Evolutionary conservation across 2,113 vertebrate species (phyloP).

Genomic region (Mormoops blainvillei): DNA sequence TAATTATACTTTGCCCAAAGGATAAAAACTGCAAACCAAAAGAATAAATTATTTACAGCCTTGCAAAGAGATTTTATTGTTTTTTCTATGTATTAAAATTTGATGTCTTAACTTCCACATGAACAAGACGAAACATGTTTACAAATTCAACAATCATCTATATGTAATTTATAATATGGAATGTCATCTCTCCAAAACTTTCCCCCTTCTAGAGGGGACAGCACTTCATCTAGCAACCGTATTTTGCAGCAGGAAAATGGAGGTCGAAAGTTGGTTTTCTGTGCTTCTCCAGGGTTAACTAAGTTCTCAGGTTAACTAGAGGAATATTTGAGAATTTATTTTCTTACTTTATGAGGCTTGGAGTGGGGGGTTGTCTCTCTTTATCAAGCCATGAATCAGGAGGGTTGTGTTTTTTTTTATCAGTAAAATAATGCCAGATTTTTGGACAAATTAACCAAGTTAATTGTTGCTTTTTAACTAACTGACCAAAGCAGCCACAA

Average conservation of each 20-base stretch:
- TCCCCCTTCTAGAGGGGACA: neutral
- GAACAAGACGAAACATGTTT: neutral
- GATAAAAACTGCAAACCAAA: constrained; percentile 35
- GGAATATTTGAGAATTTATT: neutral
- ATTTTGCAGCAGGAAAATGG: neutral
- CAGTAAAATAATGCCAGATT: neutral
- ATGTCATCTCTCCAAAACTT: neutral
- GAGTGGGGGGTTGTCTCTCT: neutral
- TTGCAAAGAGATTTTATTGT: neutral
- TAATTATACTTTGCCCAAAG: constrained; percentile 37
- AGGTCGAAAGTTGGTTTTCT: neutral
- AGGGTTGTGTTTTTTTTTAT: neutral
- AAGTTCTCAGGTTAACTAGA: neutral
- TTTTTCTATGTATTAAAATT: constrained; percentile 19
- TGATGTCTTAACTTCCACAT: neutral
- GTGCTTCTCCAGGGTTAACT: neutral
- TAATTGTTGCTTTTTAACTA: neutral
- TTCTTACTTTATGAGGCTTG: neutral
- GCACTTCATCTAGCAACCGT: neutral
- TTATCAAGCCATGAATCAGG: neutral
- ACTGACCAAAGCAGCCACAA: neutral
- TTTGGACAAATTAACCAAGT: neutral
- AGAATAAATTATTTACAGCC: constrained; percentile 14
- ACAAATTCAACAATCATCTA: neutral
- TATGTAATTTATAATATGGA: neutral